A percentile compares a stretch with the other conserved stretches of the same genome.
These are phyloP conservation scores for Ecdyonurus torrentis DNA, from an alignment of 2,888 invertebrate genomes.

Conservation along the genomic window DNA sequence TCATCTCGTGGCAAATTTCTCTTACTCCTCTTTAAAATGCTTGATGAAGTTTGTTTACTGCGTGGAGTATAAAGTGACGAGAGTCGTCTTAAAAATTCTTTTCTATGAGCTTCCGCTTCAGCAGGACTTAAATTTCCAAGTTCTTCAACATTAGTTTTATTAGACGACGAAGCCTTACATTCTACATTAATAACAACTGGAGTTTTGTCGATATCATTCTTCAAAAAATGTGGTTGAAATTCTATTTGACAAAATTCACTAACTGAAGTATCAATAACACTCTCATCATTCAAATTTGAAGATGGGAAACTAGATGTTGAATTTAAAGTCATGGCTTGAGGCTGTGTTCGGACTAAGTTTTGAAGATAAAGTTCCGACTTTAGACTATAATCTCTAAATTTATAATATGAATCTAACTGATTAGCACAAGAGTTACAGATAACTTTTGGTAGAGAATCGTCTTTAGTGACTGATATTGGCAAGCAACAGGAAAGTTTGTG, in stretches of 20 bases:
- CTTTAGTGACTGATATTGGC: not conserved
- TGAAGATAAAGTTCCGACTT: not conserved
- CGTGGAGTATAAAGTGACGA: not conserved
- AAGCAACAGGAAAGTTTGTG: too few relatives aligned
- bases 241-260: too few relatives aligned
- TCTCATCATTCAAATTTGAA: too few relatives aligned
- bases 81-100: not conserved
- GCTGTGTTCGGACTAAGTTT: too few relatives aligned
- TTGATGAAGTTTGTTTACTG: not conserved
- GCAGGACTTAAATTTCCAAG: not conserved
- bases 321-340: too few relatives aligned
- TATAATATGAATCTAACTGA: not conserved
- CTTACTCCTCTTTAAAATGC: not conserved
- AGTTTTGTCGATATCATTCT: too few relatives aligned
- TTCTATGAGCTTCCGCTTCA: not conserved
- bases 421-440: not conserved
- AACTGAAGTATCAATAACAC: not conserved
- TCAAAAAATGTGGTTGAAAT: too few relatives aligned
- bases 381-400: not conserved
- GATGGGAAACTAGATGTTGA: too few relatives aligned
- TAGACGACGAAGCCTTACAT: not conserved
- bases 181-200: not conserved
- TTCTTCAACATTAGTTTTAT: not conserved
- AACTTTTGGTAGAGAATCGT: not conserved
- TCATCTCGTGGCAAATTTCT: not conserved